phyloP scores from a whole-genome alignment of 2,797 vertebrate genomes.

The Pseudochirops cupreus region DNA sequence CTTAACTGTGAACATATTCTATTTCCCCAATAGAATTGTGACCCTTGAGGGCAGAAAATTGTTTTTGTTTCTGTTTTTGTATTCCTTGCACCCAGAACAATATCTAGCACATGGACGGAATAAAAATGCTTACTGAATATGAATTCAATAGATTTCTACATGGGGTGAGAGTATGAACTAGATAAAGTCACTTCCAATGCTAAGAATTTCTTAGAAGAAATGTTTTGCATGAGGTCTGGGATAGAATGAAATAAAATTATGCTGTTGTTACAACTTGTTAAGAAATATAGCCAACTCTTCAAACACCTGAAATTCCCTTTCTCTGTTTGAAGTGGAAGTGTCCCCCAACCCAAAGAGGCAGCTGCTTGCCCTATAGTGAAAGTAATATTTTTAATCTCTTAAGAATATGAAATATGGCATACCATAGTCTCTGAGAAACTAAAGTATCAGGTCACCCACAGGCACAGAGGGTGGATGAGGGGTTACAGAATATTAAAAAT shows the following conservation, averaged over 20 bases:
- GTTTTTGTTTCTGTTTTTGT: too few species aligned
- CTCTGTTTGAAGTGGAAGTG: neutral
- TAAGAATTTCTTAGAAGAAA: neutral
- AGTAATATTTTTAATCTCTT: neutral
- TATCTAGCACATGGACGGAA: too few species aligned
- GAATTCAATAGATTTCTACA: neutral
- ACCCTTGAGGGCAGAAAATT: too few species aligned
- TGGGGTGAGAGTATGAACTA: neutral
- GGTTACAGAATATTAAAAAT: neutral
- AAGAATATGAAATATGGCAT: neutral
- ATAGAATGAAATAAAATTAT: neutral
- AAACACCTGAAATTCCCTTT: neutral
- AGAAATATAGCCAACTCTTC: neutral
- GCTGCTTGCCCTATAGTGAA: neutral
- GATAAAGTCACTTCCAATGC: neutral
- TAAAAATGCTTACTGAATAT: neutral
- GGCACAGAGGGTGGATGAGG: neutral
- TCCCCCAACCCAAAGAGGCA: neutral
- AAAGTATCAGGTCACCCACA: neutral
- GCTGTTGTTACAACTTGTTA: neutral
- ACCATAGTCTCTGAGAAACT: neutral
- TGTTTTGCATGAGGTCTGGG: neutral
- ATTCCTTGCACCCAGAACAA: too few species aligned
- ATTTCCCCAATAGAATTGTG: neutral
- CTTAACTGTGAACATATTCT: neutral